Evolutionary conservation across 2,113 vertebrate genomes (phyloP).

Genomic region (Platycercus adscitus): DNA sequence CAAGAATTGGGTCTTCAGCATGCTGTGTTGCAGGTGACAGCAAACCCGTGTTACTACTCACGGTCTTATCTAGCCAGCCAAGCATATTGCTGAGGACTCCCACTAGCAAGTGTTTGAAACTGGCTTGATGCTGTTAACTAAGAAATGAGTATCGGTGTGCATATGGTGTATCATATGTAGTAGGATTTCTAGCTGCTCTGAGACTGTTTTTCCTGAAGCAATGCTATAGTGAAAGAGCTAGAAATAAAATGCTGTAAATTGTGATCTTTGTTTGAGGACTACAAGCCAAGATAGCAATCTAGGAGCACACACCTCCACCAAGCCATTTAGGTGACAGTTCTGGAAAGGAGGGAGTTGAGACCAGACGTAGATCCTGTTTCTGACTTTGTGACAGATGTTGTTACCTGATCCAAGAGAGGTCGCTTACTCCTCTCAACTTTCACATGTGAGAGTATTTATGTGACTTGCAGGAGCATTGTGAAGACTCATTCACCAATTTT

Average conservation of each 20-base stretch:
- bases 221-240: fast-evolving
- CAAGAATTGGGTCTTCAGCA: neutral
- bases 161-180: neutral
- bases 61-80: neutral
- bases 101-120: neutral
- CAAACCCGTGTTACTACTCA: neutral
- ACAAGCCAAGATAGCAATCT: neutral
- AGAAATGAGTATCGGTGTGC: neutral
- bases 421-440: neutral
- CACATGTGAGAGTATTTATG: neutral
- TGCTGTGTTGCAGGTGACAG: neutral
- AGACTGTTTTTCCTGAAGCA: neutral
- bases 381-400: neutral
- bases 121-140: neutral
- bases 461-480: neutral
- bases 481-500: conserved; percentile 21
- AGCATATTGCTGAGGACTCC: neutral
- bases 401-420: conserved; percentile 10
- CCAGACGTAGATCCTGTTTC: neutral
- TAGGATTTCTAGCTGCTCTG: neutral
- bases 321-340: neutral
- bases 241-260: neutral
- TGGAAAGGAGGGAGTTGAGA: neutral
- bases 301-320: fast-evolving
- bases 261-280: neutral